phyloP scores from a whole-genome alignment of 2,888 invertebrate species.

The Chamaedrilus cognettii region DNA sequence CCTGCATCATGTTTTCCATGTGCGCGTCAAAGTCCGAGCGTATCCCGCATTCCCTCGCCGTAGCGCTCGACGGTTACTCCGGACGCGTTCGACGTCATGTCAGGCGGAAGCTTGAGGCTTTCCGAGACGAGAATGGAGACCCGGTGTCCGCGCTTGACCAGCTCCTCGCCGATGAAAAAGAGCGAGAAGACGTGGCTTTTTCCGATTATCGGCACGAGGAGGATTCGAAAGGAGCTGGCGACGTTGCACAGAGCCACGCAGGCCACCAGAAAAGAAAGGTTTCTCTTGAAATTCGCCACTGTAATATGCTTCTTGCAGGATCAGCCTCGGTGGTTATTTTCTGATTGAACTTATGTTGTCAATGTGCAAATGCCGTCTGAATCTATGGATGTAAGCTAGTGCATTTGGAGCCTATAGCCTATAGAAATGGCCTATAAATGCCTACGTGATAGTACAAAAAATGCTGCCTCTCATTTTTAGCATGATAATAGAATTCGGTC shows the following conservation, averaged over 20 bases:
- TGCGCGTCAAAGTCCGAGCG: background rate
- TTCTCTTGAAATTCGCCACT: too few relatives aligned
- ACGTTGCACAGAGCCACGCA: background rate
- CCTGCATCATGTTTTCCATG: background rate
- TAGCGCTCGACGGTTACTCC: conserved; percentile 4
- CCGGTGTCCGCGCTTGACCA: conserved; percentile 5
- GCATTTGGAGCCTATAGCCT: too few relatives aligned
- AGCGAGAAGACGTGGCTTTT: conserved; percentile 15
- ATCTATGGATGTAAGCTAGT: too few relatives aligned
- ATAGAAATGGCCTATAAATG: too few relatives aligned
- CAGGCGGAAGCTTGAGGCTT: background rate
- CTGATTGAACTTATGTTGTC: too few relatives aligned
- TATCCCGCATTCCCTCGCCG: background rate
- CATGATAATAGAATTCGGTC: too few relatives aligned
- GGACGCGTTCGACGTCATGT: background rate
- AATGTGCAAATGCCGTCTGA: too few relatives aligned
- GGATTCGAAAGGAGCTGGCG: background rate
- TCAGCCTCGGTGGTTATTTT: too few relatives aligned
- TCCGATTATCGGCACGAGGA: background rate
- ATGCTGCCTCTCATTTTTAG: too few relatives aligned
- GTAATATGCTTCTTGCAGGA: too few relatives aligned
- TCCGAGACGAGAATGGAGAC: conserved; percentile 9
- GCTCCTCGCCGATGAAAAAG: conserved; percentile 12
- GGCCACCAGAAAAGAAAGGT: too few relatives aligned
- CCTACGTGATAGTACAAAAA: too few relatives aligned